These are phyloP conservation scores for Drepana arcuata DNA, from an alignment of 1,140 invertebrate species.

Conservation along the genomic window DNA sequence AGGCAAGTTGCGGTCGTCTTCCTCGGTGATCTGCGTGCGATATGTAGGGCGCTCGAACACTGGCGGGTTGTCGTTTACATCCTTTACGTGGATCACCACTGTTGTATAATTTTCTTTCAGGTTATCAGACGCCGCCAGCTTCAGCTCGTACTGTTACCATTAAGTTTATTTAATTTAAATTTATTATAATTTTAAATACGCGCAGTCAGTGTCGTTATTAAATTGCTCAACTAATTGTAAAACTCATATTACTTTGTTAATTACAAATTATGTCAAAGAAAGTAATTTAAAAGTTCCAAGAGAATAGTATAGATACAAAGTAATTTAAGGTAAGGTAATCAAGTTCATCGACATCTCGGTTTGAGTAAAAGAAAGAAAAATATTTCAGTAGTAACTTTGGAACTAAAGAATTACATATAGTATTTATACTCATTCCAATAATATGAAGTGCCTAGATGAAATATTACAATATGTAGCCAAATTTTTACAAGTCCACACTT, in stretches of 20 bases:
- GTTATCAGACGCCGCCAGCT: slow-evolving; percentile 94
- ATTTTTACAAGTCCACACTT: slow-evolving; percentile 14
- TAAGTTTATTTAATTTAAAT: too few species aligned
- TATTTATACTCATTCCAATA: too few species aligned
- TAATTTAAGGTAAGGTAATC: too few species aligned
- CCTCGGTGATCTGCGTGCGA: slow-evolving; percentile 95
- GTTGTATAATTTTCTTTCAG: slow-evolving; percentile 96
- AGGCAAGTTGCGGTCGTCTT: slow-evolving; percentile 94
- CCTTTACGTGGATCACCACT: slow-evolving; percentile 95
- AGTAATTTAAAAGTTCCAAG: slow-evolving; percentile 18
- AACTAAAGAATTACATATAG: too few species aligned
- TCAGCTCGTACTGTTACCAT: slow-evolving; percentile 87
- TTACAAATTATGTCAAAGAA: slow-evolving; percentile 15
- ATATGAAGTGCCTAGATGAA: too few species aligned
- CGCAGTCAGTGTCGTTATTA: too few species aligned
- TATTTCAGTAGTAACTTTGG: too few species aligned
- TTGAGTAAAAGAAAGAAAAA: too few species aligned
- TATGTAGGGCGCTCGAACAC: slow-evolving; percentile 93
- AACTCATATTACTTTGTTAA: slow-evolving; percentile 11
- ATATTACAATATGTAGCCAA: too few species aligned
- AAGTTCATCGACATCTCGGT: too few species aligned
- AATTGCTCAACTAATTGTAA: slow-evolving; percentile 3
- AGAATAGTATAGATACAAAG: slow-evolving; percentile 10
- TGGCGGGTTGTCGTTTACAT: slow-evolving; percentile 89
- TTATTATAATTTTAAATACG: too few species aligned